phyloP scores from a whole-genome alignment of 2,888 invertebrate species.

The Harpagoxenus sublaevis region DNA sequence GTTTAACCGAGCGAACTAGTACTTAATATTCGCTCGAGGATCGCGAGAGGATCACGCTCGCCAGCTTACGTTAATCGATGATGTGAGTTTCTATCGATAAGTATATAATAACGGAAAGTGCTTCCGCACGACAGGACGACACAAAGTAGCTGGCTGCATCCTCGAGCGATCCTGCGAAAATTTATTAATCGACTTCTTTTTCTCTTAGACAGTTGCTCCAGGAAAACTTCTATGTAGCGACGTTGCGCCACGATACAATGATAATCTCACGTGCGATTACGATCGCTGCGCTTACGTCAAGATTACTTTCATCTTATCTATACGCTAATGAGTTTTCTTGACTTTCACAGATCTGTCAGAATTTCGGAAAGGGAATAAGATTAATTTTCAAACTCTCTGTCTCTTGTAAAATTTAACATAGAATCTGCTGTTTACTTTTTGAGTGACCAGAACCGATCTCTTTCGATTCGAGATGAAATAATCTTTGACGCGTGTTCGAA shows the following conservation, averaged over 20 bases:
- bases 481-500: conserved; percentile 30
- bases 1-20: conserved; percentile 61
- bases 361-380: neutral
- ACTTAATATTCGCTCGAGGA: conserved; percentile 33
- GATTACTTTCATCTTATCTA: conserved; percentile 61
- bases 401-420: neutral
- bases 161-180: conserved; percentile 62
- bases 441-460: neutral
- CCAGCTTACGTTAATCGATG: neutral
- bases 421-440: neutral
- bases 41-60: conserved; percentile 40
- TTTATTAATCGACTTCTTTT: conserved; percentile 72
- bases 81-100: neutral
- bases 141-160: conserved; percentile 15
- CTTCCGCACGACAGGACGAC: neutral
- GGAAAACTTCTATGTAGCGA: conserved; percentile 81
- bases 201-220: conserved; percentile 79
- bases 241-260: conserved; percentile 74
- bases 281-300: conserved; percentile 39
- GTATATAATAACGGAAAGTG: neutral
- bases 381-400: neutral
- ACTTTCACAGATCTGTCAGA: neutral
- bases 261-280: conserved; percentile 60
- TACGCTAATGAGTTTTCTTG: neutral
- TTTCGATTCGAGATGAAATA: conserved; percentile 4